These are phyloP conservation scores for Dysdera silvatica DNA, from an alignment of 1,140 invertebrate species.

Conservation along the genomic window DNA sequence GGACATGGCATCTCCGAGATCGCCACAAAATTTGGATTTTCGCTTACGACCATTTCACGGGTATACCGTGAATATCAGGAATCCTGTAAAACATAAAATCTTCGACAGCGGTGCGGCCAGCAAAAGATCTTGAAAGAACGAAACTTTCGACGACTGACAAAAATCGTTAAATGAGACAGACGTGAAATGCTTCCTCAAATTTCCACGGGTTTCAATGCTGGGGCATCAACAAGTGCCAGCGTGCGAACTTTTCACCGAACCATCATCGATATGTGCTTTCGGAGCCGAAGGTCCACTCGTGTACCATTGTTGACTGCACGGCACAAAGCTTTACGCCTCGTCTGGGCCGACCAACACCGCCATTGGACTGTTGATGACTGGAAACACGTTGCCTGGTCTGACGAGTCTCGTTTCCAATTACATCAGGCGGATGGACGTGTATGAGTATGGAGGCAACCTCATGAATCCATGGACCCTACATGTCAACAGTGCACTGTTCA, in stretches of 20 bases:
- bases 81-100: constrained; percentile 52
- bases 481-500: not conserved
- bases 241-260: not conserved
- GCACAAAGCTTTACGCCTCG: not conserved
- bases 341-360: not conserved
- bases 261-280: not conserved
- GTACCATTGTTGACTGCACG: not conserved
- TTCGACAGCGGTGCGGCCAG: not conserved
- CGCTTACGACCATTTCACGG: constrained; percentile 35
- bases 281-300: not conserved
- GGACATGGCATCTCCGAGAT: not conserved
- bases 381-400: not conserved
- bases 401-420: not conserved
- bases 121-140: not conserved
- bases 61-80: constrained; percentile 75
- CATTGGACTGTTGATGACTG: not conserved
- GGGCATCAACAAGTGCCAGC: not conserved
- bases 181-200: not conserved
- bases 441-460: not conserved
- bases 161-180: not conserved
- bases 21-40: too few species aligned
- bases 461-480: not conserved
- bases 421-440: not conserved
- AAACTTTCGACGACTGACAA: not conserved
- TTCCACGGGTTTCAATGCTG: not conserved